These are phyloP conservation scores for Microtus oregoni DNA, from an alignment of 2,113 vertebrate genomes.

Conservation along the genomic window DNA sequence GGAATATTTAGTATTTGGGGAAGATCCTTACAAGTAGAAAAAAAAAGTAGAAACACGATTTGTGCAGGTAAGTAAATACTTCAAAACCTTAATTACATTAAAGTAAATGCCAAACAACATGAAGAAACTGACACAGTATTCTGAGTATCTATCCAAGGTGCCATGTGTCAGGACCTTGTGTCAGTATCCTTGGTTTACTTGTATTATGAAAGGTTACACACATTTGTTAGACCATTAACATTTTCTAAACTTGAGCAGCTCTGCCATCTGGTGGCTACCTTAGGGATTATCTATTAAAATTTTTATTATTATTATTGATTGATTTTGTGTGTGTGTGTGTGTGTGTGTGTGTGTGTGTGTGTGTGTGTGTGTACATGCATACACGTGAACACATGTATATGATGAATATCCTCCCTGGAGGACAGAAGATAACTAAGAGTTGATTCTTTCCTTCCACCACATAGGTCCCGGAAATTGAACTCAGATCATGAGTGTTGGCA, in stretches of 20 bases:
- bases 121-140: slow-evolving; percentile 7
- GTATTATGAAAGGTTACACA: not conserved
- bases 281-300: not conserved
- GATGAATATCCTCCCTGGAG: not conserved
- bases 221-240: not conserved
- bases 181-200: slow-evolving; percentile 6
- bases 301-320: not conserved
- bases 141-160: not conserved
- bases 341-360: not conserved
- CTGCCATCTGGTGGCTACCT: slow-evolving; percentile 55
- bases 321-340: not conserved
- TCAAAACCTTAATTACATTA: not conserved
- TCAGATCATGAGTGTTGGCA: not conserved
- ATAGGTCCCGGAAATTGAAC: not conserved
- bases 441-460: not conserved
- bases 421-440: not conserved
- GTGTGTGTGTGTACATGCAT: too few species aligned
- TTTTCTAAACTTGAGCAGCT: not conserved
- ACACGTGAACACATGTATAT: too few species aligned
- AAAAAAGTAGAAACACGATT: slow-evolving; percentile 15
- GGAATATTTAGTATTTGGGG: slow-evolving; percentile 12
- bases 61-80: not conserved
- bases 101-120: not conserved
- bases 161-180: too few species aligned
- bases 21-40: not conserved